Evolutionary conservation across 2,888 invertebrate species (phyloP).

Genomic region (Baccha elongata): DNA sequence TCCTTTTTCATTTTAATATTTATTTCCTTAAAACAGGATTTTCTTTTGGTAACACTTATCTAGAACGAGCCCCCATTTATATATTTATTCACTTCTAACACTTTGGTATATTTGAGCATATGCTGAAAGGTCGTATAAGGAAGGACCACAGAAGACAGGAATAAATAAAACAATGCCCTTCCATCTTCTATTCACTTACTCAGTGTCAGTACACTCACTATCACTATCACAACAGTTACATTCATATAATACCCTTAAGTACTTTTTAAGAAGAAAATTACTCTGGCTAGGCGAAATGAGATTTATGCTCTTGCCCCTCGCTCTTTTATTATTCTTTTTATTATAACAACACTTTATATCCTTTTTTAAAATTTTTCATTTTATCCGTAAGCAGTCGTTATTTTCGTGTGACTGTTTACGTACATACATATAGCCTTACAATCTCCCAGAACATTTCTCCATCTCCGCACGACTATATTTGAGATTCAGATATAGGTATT

Average conservation of each 20-base stretch:
- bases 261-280: constrained; percentile 27
- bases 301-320: neutral
- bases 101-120: neutral
- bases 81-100: constrained; percentile 20
- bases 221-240: neutral
- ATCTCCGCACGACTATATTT: constrained; percentile 25
- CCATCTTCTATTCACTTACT: neutral
- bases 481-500: neutral
- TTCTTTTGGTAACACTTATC: constrained; percentile 14
- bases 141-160: neutral
- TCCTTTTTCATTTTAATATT: neutral
- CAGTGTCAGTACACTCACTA: neutral
- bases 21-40: neutral
- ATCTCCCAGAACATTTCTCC: constrained; percentile 43
- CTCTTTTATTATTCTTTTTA: neutral
- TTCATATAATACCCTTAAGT: constrained; percentile 20
- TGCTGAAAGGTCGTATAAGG: neutral
- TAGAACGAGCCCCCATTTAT: constrained; percentile 13
- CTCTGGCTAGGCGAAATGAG: neutral
- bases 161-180: constrained; percentile 2
- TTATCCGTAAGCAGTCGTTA: too few species aligned
- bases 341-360: constrained; percentile 12
- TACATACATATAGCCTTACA: constrained; percentile 32
- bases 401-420: constrained; percentile 58
- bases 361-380: constrained; percentile 11